Conservation (phyloP, 2,888 invertebrate species). For the Halictus quadricinctus region DNA sequence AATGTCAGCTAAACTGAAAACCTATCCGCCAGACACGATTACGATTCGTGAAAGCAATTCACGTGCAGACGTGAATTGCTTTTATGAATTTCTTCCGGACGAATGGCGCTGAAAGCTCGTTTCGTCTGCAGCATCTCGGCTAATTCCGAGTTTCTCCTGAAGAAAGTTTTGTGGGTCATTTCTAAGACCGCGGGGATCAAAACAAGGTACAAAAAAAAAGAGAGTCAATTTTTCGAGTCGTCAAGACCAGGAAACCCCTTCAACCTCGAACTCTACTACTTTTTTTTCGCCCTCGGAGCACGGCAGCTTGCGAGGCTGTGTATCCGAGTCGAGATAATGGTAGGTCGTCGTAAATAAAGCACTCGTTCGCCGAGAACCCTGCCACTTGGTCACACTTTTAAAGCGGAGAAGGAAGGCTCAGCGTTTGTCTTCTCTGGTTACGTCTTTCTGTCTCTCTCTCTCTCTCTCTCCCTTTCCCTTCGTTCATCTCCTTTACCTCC, state of each 20-base stretch:
- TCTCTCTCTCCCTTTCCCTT: not conserved
- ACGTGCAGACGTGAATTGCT: too few species aligned
- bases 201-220: not conserved
- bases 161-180: not conserved
- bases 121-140: not conserved
- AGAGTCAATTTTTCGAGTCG: not conserved
- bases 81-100: too few species aligned
- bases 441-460: constrained; percentile 14
- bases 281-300: not conserved
- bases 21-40: too few species aligned
- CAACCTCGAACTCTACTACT: not conserved
- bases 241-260: constrained; percentile 5
- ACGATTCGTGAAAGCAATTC: too few species aligned
- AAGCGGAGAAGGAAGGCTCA: constrained; percentile 35
- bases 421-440: constrained; percentile 57
- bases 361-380: constrained; percentile 35
- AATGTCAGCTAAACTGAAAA: too few species aligned
- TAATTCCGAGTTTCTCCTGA: not conserved
- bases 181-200: not conserved
- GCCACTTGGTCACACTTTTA: constrained; percentile 48
- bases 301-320: not conserved
- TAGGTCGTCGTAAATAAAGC: constrained; percentile 51
- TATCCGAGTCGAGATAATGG: constrained; percentile 46
- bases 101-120: not conserved
- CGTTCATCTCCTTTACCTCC: not conserved